phyloP scores from a whole-genome alignment of 1,140 invertebrate genomes.

The Drosophila teissieri region DNA sequence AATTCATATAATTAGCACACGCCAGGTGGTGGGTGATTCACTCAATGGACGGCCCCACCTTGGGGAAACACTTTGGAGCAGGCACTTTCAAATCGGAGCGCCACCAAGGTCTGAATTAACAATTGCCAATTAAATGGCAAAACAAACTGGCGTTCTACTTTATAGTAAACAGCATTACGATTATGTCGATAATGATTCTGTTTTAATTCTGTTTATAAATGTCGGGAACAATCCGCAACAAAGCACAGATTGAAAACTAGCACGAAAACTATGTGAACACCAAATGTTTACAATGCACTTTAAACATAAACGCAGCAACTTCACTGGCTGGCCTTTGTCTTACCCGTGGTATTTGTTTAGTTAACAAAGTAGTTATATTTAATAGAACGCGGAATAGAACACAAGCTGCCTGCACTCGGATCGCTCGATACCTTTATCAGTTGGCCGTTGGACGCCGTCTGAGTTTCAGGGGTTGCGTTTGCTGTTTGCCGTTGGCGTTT shows the following conservation, averaged over 20 bases:
- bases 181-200: too few relatives aligned
- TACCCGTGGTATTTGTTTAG: constrained; percentile 22
- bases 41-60: constrained; percentile 29
- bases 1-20: constrained; percentile 42
- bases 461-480: constrained; percentile 31
- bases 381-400: not conserved
- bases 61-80: constrained; percentile 51
- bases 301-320: not conserved
- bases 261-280: not conserved
- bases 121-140: constrained; percentile 34
- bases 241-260: not conserved
- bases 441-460: constrained; percentile 32
- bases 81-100: constrained; percentile 50
- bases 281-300: not conserved
- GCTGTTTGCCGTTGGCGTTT: constrained; percentile 12
- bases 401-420: not conserved
- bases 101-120: constrained; percentile 67
- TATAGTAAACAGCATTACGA: not conserved
- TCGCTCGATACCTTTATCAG: constrained; percentile 36
- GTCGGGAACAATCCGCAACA: not conserved
- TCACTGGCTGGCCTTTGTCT: constrained; percentile 6
- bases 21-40: constrained; percentile 25
- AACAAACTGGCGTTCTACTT: constrained; percentile 35
- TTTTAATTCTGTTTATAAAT: too few relatives aligned
- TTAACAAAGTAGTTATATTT: constrained; percentile 10